Evolutionary conservation across 1,140 invertebrate genomes (phyloP), one percentile per base, ranked within the genome.

Genomic region (Globodera rostochiensis): DNA sequence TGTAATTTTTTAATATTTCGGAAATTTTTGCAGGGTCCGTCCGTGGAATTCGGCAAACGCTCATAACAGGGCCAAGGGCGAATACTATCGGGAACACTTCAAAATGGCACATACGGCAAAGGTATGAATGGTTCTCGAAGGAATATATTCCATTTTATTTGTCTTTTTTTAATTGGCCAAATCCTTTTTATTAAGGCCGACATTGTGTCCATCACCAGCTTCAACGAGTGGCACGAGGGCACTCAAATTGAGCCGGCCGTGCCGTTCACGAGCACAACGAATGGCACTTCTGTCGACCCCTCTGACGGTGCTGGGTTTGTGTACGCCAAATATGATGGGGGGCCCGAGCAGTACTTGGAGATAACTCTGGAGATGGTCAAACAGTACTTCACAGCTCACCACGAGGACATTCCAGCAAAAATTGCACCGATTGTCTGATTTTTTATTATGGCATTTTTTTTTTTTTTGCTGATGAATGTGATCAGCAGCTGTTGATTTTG

Each of bases 141-240:
- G 0, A 13, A 21, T 66, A 21, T 66, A 66, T 36, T 36, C 36
- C 36, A 36, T 36, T 36, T 36, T 36, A 36, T 36, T 36, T 36
- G 60, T 66, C 13, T 15, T 66, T 66, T 64, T 84, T 66, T 66
- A 2, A 66, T 15, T 2, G 13, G 13, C 2, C 2, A 66, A 66
- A 9, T 50, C 53, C 7, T 7, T 11, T 11, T 57, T 36, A 49
- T 85, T 47, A 75, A 84, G 8, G 89, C 91, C 49, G 74, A 81
- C 60, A 83, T 91, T 47, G 80, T 92, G 46, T 91, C 90, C 21
- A 91, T 92, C 19, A 92, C 92, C 13, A 91, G 91, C 8, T 92
- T 92, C 84, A 92, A 92, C 85, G 92, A 92, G 83, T 92, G 92
- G 92, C 91, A 92, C 79, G 92, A 92, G 87, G 92, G 91, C 8